Evolutionary conservation across 35 echinoderm and acorn worm species (phyloP).

Genomic region (Apostichopus parvimensis): DNA sequence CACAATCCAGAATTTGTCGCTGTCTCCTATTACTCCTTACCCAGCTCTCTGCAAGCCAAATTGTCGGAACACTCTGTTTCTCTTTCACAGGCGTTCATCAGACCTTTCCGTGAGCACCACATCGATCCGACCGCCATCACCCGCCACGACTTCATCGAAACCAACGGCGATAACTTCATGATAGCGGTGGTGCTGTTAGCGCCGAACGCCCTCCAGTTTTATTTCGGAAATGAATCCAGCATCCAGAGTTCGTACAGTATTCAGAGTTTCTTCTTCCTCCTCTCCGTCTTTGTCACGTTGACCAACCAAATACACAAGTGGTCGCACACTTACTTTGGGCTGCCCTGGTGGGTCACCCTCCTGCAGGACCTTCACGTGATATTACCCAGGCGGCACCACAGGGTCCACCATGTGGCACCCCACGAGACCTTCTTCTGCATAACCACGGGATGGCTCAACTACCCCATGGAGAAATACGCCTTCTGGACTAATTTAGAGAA

Average conservation of each 20-base stretch:
- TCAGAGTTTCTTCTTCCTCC: slow-evolving; percentile 80
- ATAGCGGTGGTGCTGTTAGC: slow-evolving; percentile 58
- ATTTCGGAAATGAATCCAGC: slow-evolving; percentile 32
- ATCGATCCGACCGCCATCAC: slow-evolving; percentile 97
- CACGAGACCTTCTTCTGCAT: slow-evolving; percentile 99
- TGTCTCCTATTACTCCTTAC: too few relatives aligned
- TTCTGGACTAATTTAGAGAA: slow-evolving; percentile 83
- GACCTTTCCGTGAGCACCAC: slow-evolving; percentile 97
- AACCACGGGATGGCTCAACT: slow-evolving; percentile 98
- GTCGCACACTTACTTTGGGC: slow-evolving; percentile 96
- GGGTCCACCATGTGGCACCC: slow-evolving; percentile 92
- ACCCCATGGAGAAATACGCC: slow-evolving; percentile 77
- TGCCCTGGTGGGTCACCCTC: slow-evolving; percentile 83
- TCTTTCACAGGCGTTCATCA: slow-evolving; percentile 82
- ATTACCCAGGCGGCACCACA: slow-evolving; percentile 83
- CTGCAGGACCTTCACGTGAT: slow-evolving; percentile 86
- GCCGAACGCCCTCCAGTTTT: slow-evolving; percentile 72
- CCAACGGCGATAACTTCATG: slow-evolving; percentile 98
- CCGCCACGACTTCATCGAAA: slow-evolving; percentile 96
- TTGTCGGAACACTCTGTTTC: not conserved
- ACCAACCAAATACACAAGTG: slow-evolving; percentile 99
- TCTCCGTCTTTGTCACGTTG: slow-evolving; percentile 89
- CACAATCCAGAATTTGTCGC: too few relatives aligned
- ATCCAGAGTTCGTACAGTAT: slow-evolving; percentile 63
- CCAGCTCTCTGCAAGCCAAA: too few relatives aligned